Evolutionary conservation across 2,888 invertebrate species (phyloP), one percentile per base, ranked within the genome.

Genomic region (Ornithoptera alexandrae): DNA sequence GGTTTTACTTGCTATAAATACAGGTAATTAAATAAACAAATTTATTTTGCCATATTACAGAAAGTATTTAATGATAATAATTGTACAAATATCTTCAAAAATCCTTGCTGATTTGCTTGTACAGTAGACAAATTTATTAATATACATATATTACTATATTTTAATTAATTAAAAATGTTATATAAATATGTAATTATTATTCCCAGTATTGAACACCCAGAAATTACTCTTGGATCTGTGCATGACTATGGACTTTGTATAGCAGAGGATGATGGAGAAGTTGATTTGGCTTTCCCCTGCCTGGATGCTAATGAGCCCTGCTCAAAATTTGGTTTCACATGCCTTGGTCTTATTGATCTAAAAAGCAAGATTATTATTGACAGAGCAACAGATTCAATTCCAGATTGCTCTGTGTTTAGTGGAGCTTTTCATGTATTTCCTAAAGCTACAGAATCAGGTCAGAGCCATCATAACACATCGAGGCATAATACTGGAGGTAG

Each of bases 261-360:
- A 85, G 98, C 97, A 39, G 99, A 99, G 89, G 98, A 99, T 81
- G 98, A 98, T 83, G 99, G 98, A 1, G 98, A 98, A 89, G 96
- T 98, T 3, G 98, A 98, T 86, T 94, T 95, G 88, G 98, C 98
- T 78, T 98, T 99, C 84, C 98, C 98, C 0, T 96, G 97, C 76
- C 92, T 99, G 17, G 98, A 98, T 83, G 94, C 96, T 18, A 94
- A 95, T 72, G 98, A 99, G 87, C 96, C 96, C 1, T 97, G 98
- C 76, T 96, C 97, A 0, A 98, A 98, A 87, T 99, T 98, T 87
- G 97, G 97, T 42, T 98, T 99, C 84, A 95, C 95, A 17, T 96
- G 96, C 77, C 93, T 99, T 18, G 98, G 98, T 7, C 93, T 99
- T 20, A 96, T 98, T 0, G 97, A 98, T 84, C 94, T 96, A 73